Evolutionary conservation across 1,140 invertebrate genomes (phyloP), one percentile per base, ranked within the genome.

Genomic region (Campoletis sonorensis): DNA sequence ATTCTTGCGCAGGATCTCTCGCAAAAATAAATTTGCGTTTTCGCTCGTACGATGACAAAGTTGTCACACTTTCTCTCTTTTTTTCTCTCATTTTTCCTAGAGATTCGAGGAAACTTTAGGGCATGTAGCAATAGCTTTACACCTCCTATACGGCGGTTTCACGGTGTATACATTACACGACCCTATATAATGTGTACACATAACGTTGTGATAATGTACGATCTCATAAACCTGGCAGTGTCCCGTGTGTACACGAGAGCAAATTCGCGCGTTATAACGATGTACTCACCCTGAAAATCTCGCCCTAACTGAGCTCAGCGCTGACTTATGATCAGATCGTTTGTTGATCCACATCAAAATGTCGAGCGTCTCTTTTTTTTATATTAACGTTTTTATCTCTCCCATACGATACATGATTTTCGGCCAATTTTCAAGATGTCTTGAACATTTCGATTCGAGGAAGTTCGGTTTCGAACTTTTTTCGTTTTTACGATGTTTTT

Each of bases 211-310:
- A 84, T 88, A 87, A 87, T 84, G 85, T 86, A 86, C 79, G 84
- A 86, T 82, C 84, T 85, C 85, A 85, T 88, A 88, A 88, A 88
- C 67, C 82, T 85, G 80, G 84, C 84, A 85, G 85, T 84, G 83
- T 82, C 83, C 68, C 76, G 40, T 51, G 30, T 67, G 30, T 67
- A 49, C 76, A 18, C 30, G 67, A 18, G 67, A 70, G 30, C 67
- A 16, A 30, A 30, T 33, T 33, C 58, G 37, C 30, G 76, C 79
- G 70, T 86, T 84, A 86, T 86, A 45, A 86, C 86, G 86, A 86
- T 84, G 85, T 83, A 82, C 84, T 70, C 79, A 81, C 83, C 85
- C 70, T 64, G 82, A 82, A 13, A 64, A 61, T 33, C 13, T 21
- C 61, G 2, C 30, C 30, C 30, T 33, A 33, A 33, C 30, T 33